These are phyloP conservation scores for Eupleurogrammus muticus DNA, from an alignment of 2,797 vertebrate species.

Conservation along the genomic window DNA sequence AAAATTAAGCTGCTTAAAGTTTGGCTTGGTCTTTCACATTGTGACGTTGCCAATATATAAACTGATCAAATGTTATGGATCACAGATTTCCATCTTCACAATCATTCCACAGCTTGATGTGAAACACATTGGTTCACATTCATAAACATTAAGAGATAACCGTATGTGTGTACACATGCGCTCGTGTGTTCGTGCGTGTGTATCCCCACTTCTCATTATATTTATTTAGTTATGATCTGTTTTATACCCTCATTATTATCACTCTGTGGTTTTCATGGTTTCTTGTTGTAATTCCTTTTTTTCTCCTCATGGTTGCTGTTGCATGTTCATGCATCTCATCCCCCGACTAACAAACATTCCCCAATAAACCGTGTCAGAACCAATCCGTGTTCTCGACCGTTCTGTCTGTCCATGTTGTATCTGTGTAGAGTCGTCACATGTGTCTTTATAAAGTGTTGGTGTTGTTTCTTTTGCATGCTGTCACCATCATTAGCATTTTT, in stretches of 20 bases:
- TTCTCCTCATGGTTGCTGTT: conserved; percentile 68
- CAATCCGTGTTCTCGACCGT: conserved; percentile 56
- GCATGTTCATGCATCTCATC: conserved; percentile 69
- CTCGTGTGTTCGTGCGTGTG: background rate
- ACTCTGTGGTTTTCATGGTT: conserved; percentile 35
- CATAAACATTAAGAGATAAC: background rate
- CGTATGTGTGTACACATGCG: background rate
- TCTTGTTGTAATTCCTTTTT: conserved; percentile 37
- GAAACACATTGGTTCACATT: conserved; percentile 18
- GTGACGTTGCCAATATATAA: background rate
- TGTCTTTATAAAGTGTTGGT: conserved; percentile 7
- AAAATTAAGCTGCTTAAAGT: background rate
- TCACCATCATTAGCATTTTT: conserved; percentile 43
- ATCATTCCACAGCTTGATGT: conserved; percentile 35
- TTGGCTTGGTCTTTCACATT: background rate
- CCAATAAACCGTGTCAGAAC: conserved; percentile 70
- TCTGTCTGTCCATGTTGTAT: conserved; percentile 71
- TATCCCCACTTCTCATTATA: background rate
- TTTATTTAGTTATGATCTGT: conserved; percentile 10
- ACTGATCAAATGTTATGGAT: background rate
- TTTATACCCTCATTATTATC: conserved; percentile 26
- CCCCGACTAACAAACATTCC: conserved; percentile 67
- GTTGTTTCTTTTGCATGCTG: conserved; percentile 39
- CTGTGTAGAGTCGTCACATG: conserved; percentile 12
- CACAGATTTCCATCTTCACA: conserved; percentile 3